phyloP scores from a whole-genome alignment of 1,140 invertebrate species.

The Babylonia areolata region DNA sequence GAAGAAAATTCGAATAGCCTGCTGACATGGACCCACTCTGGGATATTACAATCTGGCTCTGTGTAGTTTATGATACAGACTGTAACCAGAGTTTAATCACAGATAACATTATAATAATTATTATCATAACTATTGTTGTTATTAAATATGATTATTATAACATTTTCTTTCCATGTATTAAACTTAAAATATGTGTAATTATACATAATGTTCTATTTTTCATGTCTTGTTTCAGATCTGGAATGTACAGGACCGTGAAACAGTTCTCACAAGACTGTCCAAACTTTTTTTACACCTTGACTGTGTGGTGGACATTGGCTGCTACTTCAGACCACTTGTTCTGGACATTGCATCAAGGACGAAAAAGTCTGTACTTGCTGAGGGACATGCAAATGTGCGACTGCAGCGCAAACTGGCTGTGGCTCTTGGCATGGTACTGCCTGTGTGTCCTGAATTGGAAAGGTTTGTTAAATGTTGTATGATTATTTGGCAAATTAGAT shows the following conservation, averaged over 20 bases:
- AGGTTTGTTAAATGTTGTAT: conserved; percentile 45
- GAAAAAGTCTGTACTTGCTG: conserved; percentile 30
- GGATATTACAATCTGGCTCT: too few species aligned
- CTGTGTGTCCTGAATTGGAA: conserved; percentile 50
- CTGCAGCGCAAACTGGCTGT: conserved; percentile 52
- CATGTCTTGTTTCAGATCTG: conserved; percentile 62
- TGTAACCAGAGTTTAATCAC: background rate
- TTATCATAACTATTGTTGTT: background rate
- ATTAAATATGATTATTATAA: background rate
- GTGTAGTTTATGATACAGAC: too few species aligned
- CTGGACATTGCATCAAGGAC: conserved; percentile 57
- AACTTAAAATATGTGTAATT: background rate
- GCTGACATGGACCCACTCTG: too few species aligned
- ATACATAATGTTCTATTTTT: background rate
- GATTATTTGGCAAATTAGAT: too few species aligned
- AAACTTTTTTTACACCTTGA: conserved; percentile 50
- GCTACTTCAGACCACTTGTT: conserved; percentile 49
- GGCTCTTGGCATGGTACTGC: conserved; percentile 52
- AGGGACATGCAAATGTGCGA: conserved; percentile 27
- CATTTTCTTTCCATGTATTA: background rate
- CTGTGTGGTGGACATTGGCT: conserved; percentile 57
- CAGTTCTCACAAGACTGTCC: conserved; percentile 48
- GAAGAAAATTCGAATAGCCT: too few species aligned
- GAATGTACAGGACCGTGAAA: conserved; percentile 52
- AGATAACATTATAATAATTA: background rate